Evolutionary conservation across 2,113 vertebrate species (phyloP), one percentile per base, ranked within the genome.

Genomic region (Carollia perspicillata): DNA sequence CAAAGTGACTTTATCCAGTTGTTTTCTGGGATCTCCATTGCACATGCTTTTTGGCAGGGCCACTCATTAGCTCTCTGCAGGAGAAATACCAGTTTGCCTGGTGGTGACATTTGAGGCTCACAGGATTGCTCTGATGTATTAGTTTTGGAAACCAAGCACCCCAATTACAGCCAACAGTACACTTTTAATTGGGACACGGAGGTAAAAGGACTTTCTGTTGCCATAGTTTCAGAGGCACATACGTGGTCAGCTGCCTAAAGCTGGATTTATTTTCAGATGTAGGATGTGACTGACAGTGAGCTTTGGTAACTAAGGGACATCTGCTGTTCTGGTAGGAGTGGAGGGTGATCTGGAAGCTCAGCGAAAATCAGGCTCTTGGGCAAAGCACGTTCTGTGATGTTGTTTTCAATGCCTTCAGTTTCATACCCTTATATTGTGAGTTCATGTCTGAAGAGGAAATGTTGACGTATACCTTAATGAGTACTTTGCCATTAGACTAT

Each of bases 101-200:
- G 93, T 90, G 83, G 78, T 93, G 94, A 93, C 91, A 95, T 96
- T 96, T 94, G 94, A 94, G 74, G 96, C 86, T 95, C 81, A 92
- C 93, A 63, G 23, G 83, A 94, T 85, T 95, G 91, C 94, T 97
- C 94, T 96, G 93, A 96, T 96, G 63, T 83, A 75, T 96, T 96
- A 53, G 83, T 96, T 96, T 96, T 97, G 91, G 95, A 96, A 89
- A 94, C 97, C 78, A 97, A 88, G 93, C 81, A 93, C 66, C 90
- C 63, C 94, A 96, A 86, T 93, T 94, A 95, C n/a, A 89, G 96
- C 97, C 95, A 97, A 93, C 55, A 95, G 87, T 93, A 74, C 68
- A 95, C 78, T 97, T 97, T 97, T 97, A 97, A 97, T 96, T 97
- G 89, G 97, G 93, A 96, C 85, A 65, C 77, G 90, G 95, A 97